Base-by-base conservation (phyloP, 2,113 vertebrate species). In the Turnix velox region DNA sequence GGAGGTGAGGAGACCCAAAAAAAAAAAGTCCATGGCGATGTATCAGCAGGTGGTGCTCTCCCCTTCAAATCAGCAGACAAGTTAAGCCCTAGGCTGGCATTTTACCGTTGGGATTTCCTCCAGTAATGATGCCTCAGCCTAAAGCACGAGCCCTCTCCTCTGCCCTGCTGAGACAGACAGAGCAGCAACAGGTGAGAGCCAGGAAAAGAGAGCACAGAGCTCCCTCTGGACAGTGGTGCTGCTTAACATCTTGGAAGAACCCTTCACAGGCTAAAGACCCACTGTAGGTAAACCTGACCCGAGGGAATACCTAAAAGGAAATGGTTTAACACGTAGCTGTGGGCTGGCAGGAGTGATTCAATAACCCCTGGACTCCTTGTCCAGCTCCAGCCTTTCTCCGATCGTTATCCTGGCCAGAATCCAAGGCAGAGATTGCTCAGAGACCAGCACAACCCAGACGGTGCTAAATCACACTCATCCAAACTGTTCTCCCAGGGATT, bases 11-110 rank as follows among this genome's bases (percentile, higher is more conserved):
- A 66, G 28, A 24, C 3, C 54, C 13, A 25, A 22, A 35, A 35
- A 24, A 63, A 63, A 91, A 66, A n/a, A n/a, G n/a, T n/a, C 54
- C 7, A 0, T 14, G 59, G 35, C 43, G 63, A 93, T 58, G 35
- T 1, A 92, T 88, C 90, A 93, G 93, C 89, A 94, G 91, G 87
- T 94, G 91, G 93, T 92, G 89, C 91, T 93, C 92, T 94, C 84
- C 72, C 57, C 92, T 93, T 87, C 90, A 15, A 48, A 88, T 77
- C 13, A 0, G n/a, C 52, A 62, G 52, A 42, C 17, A 19, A 77
- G 48, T 59, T 48, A 24, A 93, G 2, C 31, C 67, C 25, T 28
- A 40, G 43, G 40, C 67, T 48, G 81, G 74, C 7, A 3, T 61
- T 87, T 82, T n/a, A 8, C 81, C 78, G 45, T 27, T 5, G 13